Evolutionary conservation across 2,797 vertebrate species (phyloP).

Genomic region (Alectoris magna): DNA sequence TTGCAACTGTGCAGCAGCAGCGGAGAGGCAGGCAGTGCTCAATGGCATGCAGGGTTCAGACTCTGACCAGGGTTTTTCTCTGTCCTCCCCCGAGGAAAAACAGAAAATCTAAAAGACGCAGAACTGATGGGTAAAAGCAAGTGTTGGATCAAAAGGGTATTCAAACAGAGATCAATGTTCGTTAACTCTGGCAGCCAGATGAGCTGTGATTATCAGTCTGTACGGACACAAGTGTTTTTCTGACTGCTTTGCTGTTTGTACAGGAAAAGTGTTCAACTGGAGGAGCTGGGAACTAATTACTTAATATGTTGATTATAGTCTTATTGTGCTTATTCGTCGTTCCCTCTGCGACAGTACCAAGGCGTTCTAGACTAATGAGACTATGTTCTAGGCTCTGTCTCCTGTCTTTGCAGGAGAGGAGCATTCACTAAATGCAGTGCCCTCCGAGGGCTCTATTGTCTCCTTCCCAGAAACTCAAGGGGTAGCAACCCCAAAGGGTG

Average conservation of each 20-base stretch:
- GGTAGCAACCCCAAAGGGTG: not conserved
- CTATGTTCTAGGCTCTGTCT: not conserved
- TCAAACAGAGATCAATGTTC: not conserved
- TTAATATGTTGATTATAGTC: conserved; percentile 29
- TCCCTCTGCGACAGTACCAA: not conserved
- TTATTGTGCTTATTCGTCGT: conserved; percentile 40
- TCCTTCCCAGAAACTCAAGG: not conserved
- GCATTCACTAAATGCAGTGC: fast-evolving
- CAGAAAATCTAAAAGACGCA: not conserved
- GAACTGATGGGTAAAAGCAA: not conserved
- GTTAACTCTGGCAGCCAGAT: not conserved
- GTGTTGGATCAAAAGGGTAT: not conserved
- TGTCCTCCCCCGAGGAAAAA: not conserved
- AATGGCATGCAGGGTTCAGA: not conserved
- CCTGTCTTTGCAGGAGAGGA: not conserved
- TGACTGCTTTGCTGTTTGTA: not conserved
- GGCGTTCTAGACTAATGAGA: not conserved
- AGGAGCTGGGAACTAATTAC: conserved; percentile 40
- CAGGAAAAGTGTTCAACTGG: not conserved
- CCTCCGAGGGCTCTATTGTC: not conserved
- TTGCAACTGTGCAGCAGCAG: not conserved
- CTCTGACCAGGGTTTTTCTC: not conserved
- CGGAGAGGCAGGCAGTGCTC: not conserved
- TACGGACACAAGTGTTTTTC: not conserved
- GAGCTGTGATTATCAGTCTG: not conserved